Conservation (phyloP, 2,113 vertebrate genomes). For the Sardina pilchardus region DNA sequence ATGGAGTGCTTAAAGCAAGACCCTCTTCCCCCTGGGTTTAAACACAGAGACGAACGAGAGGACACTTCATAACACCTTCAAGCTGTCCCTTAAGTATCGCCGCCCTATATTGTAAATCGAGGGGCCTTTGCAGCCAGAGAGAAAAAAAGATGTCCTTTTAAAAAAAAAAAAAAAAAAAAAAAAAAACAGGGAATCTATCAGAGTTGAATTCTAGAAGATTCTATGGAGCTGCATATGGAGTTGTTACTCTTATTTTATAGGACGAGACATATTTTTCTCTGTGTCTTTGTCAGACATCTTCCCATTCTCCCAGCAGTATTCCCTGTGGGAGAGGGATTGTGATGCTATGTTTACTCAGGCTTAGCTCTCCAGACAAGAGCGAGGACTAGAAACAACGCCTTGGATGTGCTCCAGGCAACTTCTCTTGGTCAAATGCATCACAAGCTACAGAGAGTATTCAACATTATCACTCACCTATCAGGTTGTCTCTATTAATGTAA, state of each 20-base stretch:
- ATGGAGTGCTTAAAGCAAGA: constrained; percentile 29
- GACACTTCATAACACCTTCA: background rate
- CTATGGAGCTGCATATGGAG: background rate
- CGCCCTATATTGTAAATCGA: background rate
- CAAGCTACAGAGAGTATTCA: background rate
- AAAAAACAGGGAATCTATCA: background rate
- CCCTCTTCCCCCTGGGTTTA: background rate
- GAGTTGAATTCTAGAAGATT: background rate
- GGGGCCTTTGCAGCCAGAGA: background rate
- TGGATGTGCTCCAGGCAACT: constrained; percentile 1
- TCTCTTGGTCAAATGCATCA: background rate
- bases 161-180: background rate
- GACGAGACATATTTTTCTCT: background rate
- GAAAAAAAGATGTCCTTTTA: background rate
- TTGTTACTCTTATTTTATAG: background rate
- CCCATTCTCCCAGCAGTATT: background rate
- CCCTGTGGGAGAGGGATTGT: background rate
- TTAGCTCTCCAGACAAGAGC: background rate
- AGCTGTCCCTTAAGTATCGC: background rate
- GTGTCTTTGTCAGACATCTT: background rate
- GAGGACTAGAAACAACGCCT: background rate
- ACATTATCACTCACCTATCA: background rate
- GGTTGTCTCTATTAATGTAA: background rate
- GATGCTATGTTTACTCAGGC: background rate
- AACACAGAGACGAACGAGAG: background rate